phyloP scores from a whole-genome alignment of 1,140 invertebrate species.

The Hydropsyche tenuis region DNA sequence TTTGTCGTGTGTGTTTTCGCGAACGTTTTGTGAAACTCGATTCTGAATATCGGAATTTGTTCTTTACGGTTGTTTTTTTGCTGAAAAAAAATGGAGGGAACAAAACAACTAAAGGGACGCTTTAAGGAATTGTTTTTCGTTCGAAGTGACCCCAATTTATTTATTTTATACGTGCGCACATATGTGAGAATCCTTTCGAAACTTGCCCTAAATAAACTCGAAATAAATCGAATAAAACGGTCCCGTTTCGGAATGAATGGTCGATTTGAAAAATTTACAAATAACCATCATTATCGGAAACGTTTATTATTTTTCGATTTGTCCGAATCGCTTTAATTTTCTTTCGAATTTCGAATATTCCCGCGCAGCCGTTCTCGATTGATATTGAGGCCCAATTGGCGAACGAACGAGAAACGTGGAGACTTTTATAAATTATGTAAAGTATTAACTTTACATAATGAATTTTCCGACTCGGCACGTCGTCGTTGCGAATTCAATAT shows the following conservation, averaged over 20 bases:
- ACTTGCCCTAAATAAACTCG: too few relatives aligned
- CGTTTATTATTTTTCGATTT: too few relatives aligned
- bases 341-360: too few relatives aligned
- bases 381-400: too few relatives aligned
- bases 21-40: not conserved
- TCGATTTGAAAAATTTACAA: not conserved
- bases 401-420: too few relatives aligned
- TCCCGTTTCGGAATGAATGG: too few relatives aligned
- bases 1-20: not conserved
- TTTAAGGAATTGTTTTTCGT: slow-evolving; percentile 11
- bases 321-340: too few relatives aligned
- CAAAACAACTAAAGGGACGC: not conserved
- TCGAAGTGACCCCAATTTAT: slow-evolving; percentile 6
- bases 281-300: not conserved
- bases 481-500: not conserved
- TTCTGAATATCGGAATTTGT: not conserved
- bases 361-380: too few relatives aligned
- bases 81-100: not conserved
- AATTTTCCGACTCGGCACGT: not conserved
- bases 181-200: too few relatives aligned
- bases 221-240: too few relatives aligned
- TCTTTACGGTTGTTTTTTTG: not conserved
- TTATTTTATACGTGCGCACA: not conserved
- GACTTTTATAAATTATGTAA: slow-evolving; percentile 5
- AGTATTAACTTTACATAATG: slow-evolving; percentile 2